These are phyloP conservation scores for Chaetoderma sp. DNA, from an alignment of 2,888 invertebrate species.

Conservation along the genomic window DNA sequence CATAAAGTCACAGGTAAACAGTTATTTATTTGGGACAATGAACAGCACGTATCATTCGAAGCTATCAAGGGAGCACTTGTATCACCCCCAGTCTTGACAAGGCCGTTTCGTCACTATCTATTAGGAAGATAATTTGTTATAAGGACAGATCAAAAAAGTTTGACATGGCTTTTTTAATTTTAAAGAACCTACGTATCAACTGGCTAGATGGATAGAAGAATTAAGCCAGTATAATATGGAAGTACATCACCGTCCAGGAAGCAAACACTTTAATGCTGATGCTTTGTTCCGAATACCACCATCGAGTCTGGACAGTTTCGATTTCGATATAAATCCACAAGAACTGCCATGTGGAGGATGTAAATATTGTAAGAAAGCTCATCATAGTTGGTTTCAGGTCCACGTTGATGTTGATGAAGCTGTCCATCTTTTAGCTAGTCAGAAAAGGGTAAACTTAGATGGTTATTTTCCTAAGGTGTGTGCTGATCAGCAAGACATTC, in stretches of 20 bases:
- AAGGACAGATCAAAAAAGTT: slow-evolving; percentile 19
- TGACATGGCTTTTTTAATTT: slow-evolving; percentile 20
- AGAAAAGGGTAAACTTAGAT: too few relatives aligned
- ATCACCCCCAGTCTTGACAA: slow-evolving; percentile 20
- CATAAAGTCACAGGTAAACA: neutral
- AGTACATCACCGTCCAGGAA: too few relatives aligned
- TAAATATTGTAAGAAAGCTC: neutral
- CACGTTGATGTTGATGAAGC: neutral
- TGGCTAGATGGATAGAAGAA: slow-evolving; percentile 13
- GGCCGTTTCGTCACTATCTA: slow-evolving; percentile 24
- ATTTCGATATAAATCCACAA: neutral
- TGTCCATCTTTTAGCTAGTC: neutral
- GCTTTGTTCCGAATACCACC: too few relatives aligned
- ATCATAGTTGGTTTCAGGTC: neutral
- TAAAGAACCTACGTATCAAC: slow-evolving; percentile 3
- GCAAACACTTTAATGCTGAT: too few relatives aligned
- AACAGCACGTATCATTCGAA: slow-evolving; percentile 9
- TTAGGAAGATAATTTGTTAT: slow-evolving; percentile 21
- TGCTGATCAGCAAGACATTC: too few relatives aligned
- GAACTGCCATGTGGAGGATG: slow-evolving; percentile 4
- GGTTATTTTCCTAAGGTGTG: too few relatives aligned
- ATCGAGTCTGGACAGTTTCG: too few relatives aligned
- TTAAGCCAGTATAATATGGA: too few relatives aligned
- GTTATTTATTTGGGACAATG: neutral
- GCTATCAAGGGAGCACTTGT: slow-evolving; percentile 23